Conservation (phyloP, 2,113 vertebrate species). For the Sula dactylatra region DNA sequence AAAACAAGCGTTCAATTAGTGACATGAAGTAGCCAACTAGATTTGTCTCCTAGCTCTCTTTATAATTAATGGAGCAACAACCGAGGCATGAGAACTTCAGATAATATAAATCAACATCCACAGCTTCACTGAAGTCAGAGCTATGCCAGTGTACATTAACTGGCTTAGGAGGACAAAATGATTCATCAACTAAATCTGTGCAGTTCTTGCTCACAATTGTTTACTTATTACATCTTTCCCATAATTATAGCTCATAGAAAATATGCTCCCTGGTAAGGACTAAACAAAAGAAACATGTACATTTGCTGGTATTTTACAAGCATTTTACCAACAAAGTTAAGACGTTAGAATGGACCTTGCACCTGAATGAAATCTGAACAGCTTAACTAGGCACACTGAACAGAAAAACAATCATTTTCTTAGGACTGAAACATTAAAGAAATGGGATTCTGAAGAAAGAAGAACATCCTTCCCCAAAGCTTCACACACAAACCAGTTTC, state of each 20-base stretch:
- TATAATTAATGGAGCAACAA: not conserved
- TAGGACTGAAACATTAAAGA: not conserved
- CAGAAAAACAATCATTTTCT: not conserved
- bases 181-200: not conserved
- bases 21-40: not conserved
- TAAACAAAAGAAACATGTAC: not conserved
- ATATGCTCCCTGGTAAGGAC: not conserved
- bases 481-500: not conserved
- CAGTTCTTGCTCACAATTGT: not conserved
- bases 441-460: not conserved
- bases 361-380: not conserved
- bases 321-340: not conserved
- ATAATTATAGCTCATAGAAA: not conserved
- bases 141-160: not conserved
- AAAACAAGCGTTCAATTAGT: not conserved
- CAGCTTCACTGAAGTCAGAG: not conserved
- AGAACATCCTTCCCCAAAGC: not conserved
- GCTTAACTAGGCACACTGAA: not conserved
- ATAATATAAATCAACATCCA: not conserved
- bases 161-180: not conserved
- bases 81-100: not conserved
- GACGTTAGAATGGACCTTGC: not conserved
- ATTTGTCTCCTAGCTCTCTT: not conserved
- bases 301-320: not conserved
- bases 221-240: not conserved